These are phyloP conservation scores for Etheostoma perlongum DNA, from an alignment of 2,797 vertebrate genomes.

Conservation along the genomic window DNA sequence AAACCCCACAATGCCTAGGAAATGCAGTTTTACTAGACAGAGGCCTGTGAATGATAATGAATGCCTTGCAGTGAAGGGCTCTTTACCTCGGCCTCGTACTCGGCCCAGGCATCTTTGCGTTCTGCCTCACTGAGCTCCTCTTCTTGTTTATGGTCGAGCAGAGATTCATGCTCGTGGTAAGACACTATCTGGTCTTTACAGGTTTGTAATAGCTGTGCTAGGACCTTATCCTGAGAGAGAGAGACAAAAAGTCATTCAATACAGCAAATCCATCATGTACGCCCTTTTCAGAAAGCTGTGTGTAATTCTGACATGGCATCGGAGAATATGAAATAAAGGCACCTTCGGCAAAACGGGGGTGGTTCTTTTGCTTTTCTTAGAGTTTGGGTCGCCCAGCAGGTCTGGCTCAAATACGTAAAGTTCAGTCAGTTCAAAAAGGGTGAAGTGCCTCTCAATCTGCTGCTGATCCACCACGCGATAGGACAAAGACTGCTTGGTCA, in stretches of 20 bases:
- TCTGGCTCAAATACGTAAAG: slow-evolving; percentile 96
- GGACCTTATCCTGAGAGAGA: slow-evolving; percentile 88
- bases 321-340: slow-evolving; percentile 4
- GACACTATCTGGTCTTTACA: slow-evolving; percentile 93
- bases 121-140: slow-evolving; percentile 97
- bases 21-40: neutral
- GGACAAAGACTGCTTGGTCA: slow-evolving; percentile 96
- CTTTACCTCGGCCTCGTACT: slow-evolving; percentile 94
- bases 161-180: slow-evolving; percentile 95
- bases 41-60: neutral
- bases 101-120: slow-evolving; percentile 94
- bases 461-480: slow-evolving; percentile 97
- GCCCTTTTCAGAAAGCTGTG: neutral
- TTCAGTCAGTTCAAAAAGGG: slow-evolving; percentile 94
- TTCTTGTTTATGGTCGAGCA: slow-evolving; percentile 96
- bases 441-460: slow-evolving; percentile 97
- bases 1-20: neutral
- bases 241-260: neutral
- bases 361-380: slow-evolving; percentile 91
- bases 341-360: slow-evolving; percentile 90
- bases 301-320: neutral
- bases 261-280: neutral
- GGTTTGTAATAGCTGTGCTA: slow-evolving; percentile 88
- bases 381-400: slow-evolving; percentile 89
- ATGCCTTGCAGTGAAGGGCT: neutral